Evolutionary conservation across 1,140 invertebrate genomes (phyloP).

Genomic region (Drosophila nikananu): DNA sequence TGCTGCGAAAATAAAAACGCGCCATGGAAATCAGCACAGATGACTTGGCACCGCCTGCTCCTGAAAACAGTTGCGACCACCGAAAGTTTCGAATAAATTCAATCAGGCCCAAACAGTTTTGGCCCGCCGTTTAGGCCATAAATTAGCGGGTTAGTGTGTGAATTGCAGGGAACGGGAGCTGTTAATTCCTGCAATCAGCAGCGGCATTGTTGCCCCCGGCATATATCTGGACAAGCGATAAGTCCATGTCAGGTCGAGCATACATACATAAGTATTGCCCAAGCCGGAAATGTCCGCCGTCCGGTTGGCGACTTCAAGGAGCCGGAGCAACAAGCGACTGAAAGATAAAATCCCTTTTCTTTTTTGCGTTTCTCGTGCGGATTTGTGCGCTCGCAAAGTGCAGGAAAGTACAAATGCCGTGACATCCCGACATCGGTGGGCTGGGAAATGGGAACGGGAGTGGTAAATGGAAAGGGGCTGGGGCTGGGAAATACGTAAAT

Average conservation of each 20-base stretch:
- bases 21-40: constrained; percentile 51
- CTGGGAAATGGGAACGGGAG: background rate
- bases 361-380: constrained; percentile 37
- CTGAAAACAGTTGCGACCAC: constrained; percentile 21
- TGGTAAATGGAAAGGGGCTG: background rate
- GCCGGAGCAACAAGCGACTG: constrained; percentile 57
- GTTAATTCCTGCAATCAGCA: constrained; percentile 61
- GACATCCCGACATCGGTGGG: constrained; percentile 28
- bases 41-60: constrained; percentile 36
- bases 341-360: constrained; percentile 61
- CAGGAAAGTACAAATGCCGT: constrained; percentile 47
- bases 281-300: constrained; percentile 46
- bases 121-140: constrained; percentile 46
- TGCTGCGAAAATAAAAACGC: constrained; percentile 38
- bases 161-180: constrained; percentile 47
- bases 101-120: constrained; percentile 54
- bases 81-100: constrained; percentile 65
- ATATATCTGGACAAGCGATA: constrained; percentile 72
- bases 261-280: constrained; percentile 15
- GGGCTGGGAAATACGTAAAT: constrained; percentile 54
- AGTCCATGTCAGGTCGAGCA: constrained; percentile 44
- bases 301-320: constrained; percentile 33
- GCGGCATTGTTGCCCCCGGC: constrained; percentile 47
- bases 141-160: constrained; percentile 46
- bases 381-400: constrained; percentile 53